phyloP scores from a whole-genome alignment of 1,140 invertebrate genomes.

The Euglossa dilemma region DNA sequence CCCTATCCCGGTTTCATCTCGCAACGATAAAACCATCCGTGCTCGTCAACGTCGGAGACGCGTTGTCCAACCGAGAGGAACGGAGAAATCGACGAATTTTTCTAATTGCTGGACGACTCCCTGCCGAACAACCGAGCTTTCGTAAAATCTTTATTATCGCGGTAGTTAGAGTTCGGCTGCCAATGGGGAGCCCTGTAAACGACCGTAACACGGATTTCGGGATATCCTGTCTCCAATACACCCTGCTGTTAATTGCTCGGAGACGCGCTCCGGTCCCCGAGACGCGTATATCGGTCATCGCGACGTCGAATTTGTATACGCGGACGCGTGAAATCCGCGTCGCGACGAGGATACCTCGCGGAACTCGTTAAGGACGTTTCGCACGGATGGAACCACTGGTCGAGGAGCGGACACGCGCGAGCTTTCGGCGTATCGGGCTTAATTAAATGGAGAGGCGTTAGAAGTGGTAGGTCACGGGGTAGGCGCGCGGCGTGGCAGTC shows the following conservation, averaged over 20 bases:
- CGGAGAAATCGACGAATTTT: constrained; percentile 77
- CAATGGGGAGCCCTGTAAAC: constrained; percentile 43
- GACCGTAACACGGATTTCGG: constrained; percentile 59
- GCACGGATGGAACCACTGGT: background rate
- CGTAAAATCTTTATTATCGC: constrained; percentile 76
- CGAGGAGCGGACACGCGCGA: constrained; percentile 2
- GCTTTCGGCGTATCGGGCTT: constrained; percentile 47
- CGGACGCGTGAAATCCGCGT: background rate
- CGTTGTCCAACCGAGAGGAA: constrained; percentile 38
- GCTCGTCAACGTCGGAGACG: background rate
- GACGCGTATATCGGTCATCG: constrained; percentile 32
- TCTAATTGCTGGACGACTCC: constrained; percentile 70
- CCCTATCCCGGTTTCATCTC: background rate
- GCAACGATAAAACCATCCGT: constrained; percentile 67
- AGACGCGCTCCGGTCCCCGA: background rate
- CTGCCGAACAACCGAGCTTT: constrained; percentile 41
- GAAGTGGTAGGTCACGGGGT: constrained; percentile 32
- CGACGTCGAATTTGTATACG: constrained; percentile 17
- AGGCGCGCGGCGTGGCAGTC: constrained; percentile 6
- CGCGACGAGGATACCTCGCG: background rate
- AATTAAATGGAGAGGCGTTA: constrained; percentile 60
- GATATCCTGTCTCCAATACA: constrained; percentile 13
- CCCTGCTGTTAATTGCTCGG: background rate
- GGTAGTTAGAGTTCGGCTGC: constrained; percentile 64
- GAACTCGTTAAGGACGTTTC: background rate